Evolutionary conservation across 1,140 invertebrate genomes (phyloP), one percentile per base, ranked within the genome.

Genomic region (Drosophila suzukii): DNA sequence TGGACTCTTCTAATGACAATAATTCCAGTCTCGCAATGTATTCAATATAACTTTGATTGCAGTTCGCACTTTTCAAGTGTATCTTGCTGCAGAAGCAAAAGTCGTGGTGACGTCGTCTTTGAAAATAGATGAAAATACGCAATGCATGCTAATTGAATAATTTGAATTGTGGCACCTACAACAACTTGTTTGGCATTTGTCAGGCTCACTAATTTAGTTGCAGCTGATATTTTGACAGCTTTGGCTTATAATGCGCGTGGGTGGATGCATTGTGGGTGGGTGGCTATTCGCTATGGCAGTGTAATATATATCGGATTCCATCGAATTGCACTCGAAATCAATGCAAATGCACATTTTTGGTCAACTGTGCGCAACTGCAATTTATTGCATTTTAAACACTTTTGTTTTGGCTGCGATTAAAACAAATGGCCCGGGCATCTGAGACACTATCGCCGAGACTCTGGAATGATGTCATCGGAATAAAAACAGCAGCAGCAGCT

Each of bases 101-200:
- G 60, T 49, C 83, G 15, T 36, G 50, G 50, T 53, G 79, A 82
- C 85, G 85, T 90, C 85, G 90, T 81, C 86, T 80, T 90, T 82
- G 60, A 63, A 90, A 90, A 90, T 90, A 90, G 86, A 86, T 79
- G 78, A 86, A 90, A 75, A 90, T 81, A 90, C 86, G 86, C 85
- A 90, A 81, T 81, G 83, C 84, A 88, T 88, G 85, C 85, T 89
- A 88, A 88, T 89, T 88, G 84, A 89, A 89, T 88, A 84, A 89
- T 83, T 83, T 70, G 84, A 88, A 82, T 89, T 89, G 84, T 89
- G 77, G 84, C 84, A 88, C 83, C 83, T 89, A 86, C 82, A 78
- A 86, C 78, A 59, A 63, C 78, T 62, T 67, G 71, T 66, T 77
- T 85, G 74, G 79, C 75, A 81, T 81, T 81, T 81, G 78, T 81